phyloP scores from a whole-genome alignment of 92 coral and sea anemone genomes.

The Chrysogorgia sp. region DNA sequence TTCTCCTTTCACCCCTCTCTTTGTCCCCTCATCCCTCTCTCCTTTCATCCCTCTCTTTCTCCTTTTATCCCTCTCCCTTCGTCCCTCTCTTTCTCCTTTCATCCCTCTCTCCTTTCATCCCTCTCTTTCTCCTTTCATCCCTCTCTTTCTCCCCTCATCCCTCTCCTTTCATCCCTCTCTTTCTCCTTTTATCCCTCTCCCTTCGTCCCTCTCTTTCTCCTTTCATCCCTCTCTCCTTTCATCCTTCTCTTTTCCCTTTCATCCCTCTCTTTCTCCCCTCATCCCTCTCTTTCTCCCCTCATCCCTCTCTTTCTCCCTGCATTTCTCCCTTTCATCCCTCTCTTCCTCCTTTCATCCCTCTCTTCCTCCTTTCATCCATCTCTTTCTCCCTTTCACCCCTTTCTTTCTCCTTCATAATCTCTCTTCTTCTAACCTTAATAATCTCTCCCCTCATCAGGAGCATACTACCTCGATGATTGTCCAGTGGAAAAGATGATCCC shows the following conservation, averaged over 20 bases:
- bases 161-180: neutral
- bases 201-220: neutral
- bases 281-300: neutral
- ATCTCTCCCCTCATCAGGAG: neutral
- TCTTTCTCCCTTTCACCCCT: neutral
- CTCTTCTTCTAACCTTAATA: neutral
- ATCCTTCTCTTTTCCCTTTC: neutral
- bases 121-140: neutral
- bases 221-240: neutral
- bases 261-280: neutral
- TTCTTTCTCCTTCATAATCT: neutral
- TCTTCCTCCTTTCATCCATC: neutral
- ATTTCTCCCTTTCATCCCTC: neutral
- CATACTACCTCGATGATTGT: conserved; percentile 16
- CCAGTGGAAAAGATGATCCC: conserved; percentile 41
- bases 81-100: conserved; percentile 14
- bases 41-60: conserved; percentile 7
- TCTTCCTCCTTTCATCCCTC: neutral
- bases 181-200: neutral
- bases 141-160: neutral
- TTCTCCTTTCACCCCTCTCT: conserved; percentile 1
- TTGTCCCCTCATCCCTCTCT: neutral
- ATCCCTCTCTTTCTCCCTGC: neutral
- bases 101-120: neutral
- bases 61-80: conserved; percentile 3